Conservation (phyloP, 2,113 vertebrate genomes). For the Sebastes schlegelii region DNA sequence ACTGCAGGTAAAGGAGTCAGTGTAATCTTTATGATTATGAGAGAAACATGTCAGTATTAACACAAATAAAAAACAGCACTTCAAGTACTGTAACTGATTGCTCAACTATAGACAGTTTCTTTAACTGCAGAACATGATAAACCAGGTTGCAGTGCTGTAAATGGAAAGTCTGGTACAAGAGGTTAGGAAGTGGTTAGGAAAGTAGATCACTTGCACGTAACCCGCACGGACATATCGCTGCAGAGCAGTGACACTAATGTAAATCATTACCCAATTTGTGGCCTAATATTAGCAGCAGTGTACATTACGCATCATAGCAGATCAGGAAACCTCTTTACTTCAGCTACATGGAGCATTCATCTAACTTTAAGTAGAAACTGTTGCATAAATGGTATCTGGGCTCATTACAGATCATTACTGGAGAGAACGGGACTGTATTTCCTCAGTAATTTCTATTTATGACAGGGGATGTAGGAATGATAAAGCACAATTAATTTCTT, state of each 20-base stretch:
- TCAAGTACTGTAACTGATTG: not conserved
- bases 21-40: not conserved
- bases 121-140: not conserved
- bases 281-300: slow-evolving; percentile 37
- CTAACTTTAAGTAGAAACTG: slow-evolving; percentile 27
- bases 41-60: not conserved
- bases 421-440: slow-evolving; percentile 26
- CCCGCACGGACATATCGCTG: not conserved
- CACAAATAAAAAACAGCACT: not conserved
- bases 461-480: slow-evolving; percentile 1
- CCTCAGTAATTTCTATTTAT: slow-evolving; percentile 23
- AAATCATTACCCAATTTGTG: slow-evolving; percentile 37
- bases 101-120: not conserved
- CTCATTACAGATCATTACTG: slow-evolving; percentile 35
- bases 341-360: slow-evolving; percentile 35
- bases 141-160: not conserved
- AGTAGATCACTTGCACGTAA: not conserved
- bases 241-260: slow-evolving; percentile 40
- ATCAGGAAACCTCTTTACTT: slow-evolving; percentile 39
- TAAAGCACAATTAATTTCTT: slow-evolving; percentile 29
- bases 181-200: not conserved
- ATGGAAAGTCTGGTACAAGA: not conserved
- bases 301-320: slow-evolving; percentile 17
- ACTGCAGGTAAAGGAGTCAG: not conserved
- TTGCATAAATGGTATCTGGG: slow-evolving; percentile 6